A percentile compares a stretch with the other conserved stretches of the same genome.
Conservation (phyloP, 2,888 invertebrate species). For the Drosophila suboccidentalis region DNA sequence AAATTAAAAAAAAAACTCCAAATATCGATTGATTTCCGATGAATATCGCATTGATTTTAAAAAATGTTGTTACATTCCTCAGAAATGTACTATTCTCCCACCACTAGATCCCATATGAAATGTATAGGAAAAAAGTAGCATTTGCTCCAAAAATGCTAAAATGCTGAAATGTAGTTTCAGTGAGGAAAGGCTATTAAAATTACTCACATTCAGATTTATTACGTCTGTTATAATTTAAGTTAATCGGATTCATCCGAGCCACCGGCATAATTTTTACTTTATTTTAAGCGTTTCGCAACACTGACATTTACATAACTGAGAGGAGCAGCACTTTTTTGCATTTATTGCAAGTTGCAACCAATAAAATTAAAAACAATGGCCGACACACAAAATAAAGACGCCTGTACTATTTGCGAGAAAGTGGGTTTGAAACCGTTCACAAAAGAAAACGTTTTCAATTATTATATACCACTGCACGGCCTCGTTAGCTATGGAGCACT, state of each 20-base stretch:
- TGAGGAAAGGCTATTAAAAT: too few species aligned
- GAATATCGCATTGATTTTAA: too few species aligned
- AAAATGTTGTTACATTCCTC: too few species aligned
- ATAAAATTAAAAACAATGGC: conserved; percentile 69
- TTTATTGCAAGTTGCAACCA: conserved; percentile 35
- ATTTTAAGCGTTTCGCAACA: conserved; percentile 47
- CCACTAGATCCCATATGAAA: too few species aligned
- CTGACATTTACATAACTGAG: conserved; percentile 69
- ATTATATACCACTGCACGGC: conserved; percentile 92
- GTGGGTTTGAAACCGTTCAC: conserved; percentile 89
- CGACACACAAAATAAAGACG: conserved; percentile 59
- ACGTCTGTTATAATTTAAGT: neutral
- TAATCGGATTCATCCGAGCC: conserved; percentile 1
- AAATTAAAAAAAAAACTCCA: too few species aligned
- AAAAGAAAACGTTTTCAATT: conserved; percentile 90
- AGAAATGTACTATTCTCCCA: too few species aligned
- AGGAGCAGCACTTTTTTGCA: conserved; percentile 52
- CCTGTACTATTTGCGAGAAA: conserved; percentile 83
- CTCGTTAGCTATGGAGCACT: conserved; percentile 91
- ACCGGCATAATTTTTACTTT: conserved; percentile 38
- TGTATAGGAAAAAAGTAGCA: too few species aligned
- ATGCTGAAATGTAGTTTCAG: too few species aligned
- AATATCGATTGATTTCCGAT: too few species aligned
- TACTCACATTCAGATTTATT: neutral
- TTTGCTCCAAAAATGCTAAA: too few species aligned